Evolutionary conservation across 2,888 invertebrate genomes (phyloP).

Genomic region (Melitaea athalia): DNA sequence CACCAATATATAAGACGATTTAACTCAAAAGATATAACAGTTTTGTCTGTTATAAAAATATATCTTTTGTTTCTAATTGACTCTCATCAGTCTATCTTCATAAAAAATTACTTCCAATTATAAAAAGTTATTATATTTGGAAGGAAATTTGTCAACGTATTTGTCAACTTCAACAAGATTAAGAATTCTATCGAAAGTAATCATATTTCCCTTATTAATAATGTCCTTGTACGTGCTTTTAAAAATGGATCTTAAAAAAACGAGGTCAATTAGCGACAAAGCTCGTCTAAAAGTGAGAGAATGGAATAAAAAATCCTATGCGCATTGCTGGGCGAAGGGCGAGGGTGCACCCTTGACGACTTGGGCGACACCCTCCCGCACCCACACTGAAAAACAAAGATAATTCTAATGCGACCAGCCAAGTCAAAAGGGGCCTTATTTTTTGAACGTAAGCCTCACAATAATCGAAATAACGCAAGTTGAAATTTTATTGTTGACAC

Average conservation of each 20-base stretch:
- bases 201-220: constrained; percentile 46
- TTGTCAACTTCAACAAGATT: constrained; percentile 37
- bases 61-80: background rate
- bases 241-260: constrained; percentile 58
- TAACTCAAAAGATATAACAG: no score
- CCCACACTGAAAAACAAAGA: constrained; percentile 40
- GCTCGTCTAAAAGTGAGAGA: constrained; percentile 56
- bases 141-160: constrained; percentile 13
- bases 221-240: constrained; percentile 43
- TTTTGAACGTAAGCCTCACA: constrained; percentile 8
- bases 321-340: constrained; percentile 56
- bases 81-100: background rate
- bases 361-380: constrained; percentile 50
- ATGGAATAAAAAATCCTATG: constrained; percentile 50
- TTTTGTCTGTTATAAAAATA: no score
- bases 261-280: constrained; percentile 74
- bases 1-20: no score
- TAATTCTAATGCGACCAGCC: constrained; percentile 3
- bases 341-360: constrained; percentile 57
- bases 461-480: background rate
- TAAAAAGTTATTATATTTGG: constrained; percentile 2
- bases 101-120: background rate
- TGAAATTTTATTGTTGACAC: constrained; percentile 8
- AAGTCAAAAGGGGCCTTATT: constrained; percentile 13
- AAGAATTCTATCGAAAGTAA: constrained; percentile 51